Conservation (phyloP, 2,113 vertebrate species). For the Platycercus adscitus region DNA sequence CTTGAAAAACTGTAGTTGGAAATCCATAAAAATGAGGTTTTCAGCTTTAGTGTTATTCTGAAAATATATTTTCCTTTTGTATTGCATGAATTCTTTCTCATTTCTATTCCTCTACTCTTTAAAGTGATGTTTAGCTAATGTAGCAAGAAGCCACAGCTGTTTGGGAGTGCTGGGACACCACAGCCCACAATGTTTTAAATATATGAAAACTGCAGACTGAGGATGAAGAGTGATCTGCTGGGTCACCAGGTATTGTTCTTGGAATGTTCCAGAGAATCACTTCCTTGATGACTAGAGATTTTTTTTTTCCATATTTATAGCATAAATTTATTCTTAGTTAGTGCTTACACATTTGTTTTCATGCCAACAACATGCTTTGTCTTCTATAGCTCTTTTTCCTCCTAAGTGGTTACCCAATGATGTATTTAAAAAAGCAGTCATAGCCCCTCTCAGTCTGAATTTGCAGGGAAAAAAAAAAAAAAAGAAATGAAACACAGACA, state of each 20-base stretch:
- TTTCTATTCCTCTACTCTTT: background rate
- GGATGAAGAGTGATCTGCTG: background rate
- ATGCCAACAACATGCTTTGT: background rate
- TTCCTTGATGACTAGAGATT: background rate
- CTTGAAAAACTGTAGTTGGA: conserved; percentile 10
- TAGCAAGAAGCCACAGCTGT: conserved; percentile 28
- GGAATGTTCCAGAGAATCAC: background rate
- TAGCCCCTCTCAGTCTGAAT: background rate
- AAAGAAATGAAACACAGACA: background rate
- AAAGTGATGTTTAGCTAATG: conserved; percentile 41
- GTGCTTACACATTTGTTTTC: conserved; percentile 43
- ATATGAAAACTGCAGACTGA: background rate
- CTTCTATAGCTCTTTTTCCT: conserved; percentile 20
- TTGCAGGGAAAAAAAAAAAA: background rate
- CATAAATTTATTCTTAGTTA: conserved; percentile 18
- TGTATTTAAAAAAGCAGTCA: background rate
- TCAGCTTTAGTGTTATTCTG: background rate
- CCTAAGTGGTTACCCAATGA: conserved; percentile 4
- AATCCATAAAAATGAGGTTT: conserved; percentile 27
- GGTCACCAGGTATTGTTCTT: conserved; percentile 1
- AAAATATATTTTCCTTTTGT: background rate
- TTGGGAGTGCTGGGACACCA: background rate
- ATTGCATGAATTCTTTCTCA: background rate
- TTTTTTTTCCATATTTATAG: background rate
- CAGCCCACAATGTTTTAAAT: background rate